These are phyloP conservation scores for Epizoanthus rinbou DNA, from an alignment of 92 coral and sea anemone genomes.

Conservation along the genomic window DNA sequence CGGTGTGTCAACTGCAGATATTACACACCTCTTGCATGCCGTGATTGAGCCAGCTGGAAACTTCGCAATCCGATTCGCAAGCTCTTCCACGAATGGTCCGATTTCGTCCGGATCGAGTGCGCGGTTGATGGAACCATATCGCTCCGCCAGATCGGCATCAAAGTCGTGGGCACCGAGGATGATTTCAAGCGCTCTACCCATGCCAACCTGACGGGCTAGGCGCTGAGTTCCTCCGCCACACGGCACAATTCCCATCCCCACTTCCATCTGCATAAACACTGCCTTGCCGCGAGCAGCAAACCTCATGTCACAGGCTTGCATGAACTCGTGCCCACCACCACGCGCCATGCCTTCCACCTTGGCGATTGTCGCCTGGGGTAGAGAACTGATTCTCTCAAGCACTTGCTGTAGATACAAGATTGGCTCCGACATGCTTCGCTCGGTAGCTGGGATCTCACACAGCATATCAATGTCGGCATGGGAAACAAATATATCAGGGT, in stretches of 20 bases:
- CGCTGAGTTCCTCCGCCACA: slow-evolving; percentile 96
- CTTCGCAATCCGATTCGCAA: slow-evolving; percentile 89
- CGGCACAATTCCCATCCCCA: slow-evolving; percentile 94
- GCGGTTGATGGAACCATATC: slow-evolving; percentile 85
- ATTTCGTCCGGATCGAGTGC: slow-evolving; percentile 80
- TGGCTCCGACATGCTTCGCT: slow-evolving; percentile 71
- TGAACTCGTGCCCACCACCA: slow-evolving; percentile 91
- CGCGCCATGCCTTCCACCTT: slow-evolving; percentile 95
- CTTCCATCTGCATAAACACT: slow-evolving; percentile 96
- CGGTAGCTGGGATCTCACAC: slow-evolving; percentile 76
- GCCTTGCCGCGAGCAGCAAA: slow-evolving; percentile 94
- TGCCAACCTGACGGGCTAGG: slow-evolving; percentile 83
- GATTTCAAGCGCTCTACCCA: slow-evolving; percentile 92
- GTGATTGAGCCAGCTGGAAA: slow-evolving; percentile 86
- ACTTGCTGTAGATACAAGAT: slow-evolving; percentile 77
- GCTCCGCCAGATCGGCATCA: slow-evolving; percentile 85
- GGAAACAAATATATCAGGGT: slow-evolving; percentile 86
- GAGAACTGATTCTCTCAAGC: slow-evolving; percentile 72
- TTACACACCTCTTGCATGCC: slow-evolving; percentile 77
- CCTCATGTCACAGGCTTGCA: slow-evolving; percentile 92
- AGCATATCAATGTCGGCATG: slow-evolving; percentile 93
- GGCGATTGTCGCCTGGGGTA: slow-evolving; percentile 93
- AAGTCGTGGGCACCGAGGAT: slow-evolving; percentile 90
- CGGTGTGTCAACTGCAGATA: slow-evolving; percentile 78
- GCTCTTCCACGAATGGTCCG: slow-evolving; percentile 88